Evolutionary conservation across 2,888 invertebrate species (phyloP).

Genomic region (Lymantria dispar): DNA sequence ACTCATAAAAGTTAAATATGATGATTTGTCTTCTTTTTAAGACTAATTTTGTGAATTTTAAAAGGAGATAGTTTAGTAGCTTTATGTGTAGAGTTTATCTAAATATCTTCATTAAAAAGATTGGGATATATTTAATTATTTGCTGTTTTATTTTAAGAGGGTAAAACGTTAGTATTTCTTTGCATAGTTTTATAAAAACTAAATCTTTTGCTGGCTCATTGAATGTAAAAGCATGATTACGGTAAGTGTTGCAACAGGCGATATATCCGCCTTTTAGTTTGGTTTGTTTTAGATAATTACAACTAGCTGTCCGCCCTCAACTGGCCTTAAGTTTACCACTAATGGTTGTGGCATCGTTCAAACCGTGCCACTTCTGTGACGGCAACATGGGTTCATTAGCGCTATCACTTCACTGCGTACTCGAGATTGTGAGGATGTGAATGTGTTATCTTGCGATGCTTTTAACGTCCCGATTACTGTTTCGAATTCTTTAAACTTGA

Average conservation of each 20-base stretch:
- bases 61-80: too few relatives aligned
- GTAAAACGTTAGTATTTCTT: too few relatives aligned
- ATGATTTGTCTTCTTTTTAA: too few relatives aligned
- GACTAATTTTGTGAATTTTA: too few relatives aligned
- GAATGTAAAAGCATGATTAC: conserved; percentile 22
- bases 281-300: conserved; percentile 70
- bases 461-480: conserved; percentile 67
- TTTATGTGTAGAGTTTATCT: too few relatives aligned
- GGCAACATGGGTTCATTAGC: conserved; percentile 77
- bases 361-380: conserved; percentile 69
- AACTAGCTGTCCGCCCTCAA: conserved; percentile 61
- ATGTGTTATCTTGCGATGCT: conserved; percentile 69
- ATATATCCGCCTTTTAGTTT: conserved; percentile 49
- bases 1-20: too few relatives aligned
- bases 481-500: conserved; percentile 47
- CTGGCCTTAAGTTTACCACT: conserved; percentile 63
- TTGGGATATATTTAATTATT: too few relatives aligned
- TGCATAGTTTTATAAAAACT: too few relatives aligned
- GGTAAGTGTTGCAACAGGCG: conserved; percentile 29
- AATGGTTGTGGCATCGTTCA: conserved; percentile 65
- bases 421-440: conserved; percentile 59
- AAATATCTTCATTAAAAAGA: too few relatives aligned
- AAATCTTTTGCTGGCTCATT: background rate
- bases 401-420: conserved; percentile 61
- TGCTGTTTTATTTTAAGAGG: too few relatives aligned